A percentile compares a stretch with the other conserved stretches of the same genome.
Evolutionary conservation across 2,113 vertebrate genomes (phyloP).

Genomic region (Deroptyus accipitrinus): DNA sequence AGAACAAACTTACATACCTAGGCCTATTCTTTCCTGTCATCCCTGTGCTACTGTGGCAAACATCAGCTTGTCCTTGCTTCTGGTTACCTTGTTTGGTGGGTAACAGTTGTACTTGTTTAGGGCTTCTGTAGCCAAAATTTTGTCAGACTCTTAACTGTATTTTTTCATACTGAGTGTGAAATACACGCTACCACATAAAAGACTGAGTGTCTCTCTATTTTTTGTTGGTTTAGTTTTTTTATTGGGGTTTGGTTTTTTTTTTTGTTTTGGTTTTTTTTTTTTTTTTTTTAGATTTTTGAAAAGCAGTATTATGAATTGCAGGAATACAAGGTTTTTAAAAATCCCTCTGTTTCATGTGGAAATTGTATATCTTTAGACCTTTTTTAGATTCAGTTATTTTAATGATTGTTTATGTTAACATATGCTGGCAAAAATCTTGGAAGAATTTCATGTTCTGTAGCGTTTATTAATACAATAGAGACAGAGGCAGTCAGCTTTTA

Average conservation of each 20-base stretch:
- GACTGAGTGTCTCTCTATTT: background rate
- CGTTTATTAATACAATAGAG: background rate
- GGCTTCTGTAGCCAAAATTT: background rate
- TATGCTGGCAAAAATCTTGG: background rate
- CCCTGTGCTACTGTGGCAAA: background rate
- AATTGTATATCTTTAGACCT: background rate
- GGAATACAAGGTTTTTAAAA: background rate
- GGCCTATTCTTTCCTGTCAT: background rate
- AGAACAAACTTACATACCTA: background rate
- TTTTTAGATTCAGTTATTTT: background rate
- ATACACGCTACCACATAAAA: fast-evolving
- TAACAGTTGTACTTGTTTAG: background rate
- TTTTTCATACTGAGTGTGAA: background rate
- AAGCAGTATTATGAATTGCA: background rate
- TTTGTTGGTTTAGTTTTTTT: background rate
- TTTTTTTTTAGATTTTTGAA: background rate
- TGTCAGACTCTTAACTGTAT: background rate
- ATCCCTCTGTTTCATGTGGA: background rate
- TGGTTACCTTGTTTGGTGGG: background rate
- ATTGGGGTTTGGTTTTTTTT: too few relatives aligned
- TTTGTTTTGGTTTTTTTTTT: background rate
- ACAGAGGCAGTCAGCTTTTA: background rate
- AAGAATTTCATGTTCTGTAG: background rate
- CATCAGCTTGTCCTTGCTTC: background rate
- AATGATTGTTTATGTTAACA: background rate